Evolutionary conservation across 2,113 vertebrate species (phyloP).

Genomic region (Oncorhynchus kisutch): DNA sequence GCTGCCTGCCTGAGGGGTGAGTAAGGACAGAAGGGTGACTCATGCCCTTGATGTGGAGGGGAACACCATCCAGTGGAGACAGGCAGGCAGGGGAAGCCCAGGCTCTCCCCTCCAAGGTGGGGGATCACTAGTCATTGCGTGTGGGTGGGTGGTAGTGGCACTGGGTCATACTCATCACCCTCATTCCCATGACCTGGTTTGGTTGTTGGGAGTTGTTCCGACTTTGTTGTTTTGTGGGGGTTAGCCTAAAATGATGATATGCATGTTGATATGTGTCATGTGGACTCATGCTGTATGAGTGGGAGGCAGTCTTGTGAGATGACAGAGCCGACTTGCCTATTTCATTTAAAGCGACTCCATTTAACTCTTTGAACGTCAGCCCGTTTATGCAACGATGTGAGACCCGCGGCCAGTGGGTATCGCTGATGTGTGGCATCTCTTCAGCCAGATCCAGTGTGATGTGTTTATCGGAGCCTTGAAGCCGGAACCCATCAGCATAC

Average conservation of each 20-base stretch:
- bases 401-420: slow-evolving; percentile 30
- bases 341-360: slow-evolving; percentile 38
- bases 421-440: neutral
- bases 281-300: neutral
- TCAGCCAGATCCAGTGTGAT: neutral
- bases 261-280: slow-evolving; percentile 38
- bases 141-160: slow-evolving; percentile 27
- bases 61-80: slow-evolving; percentile 32
- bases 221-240: slow-evolving; percentile 16
- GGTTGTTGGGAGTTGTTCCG: slow-evolving; percentile 8
- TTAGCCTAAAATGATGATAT: slow-evolving; percentile 13
- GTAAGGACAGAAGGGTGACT: slow-evolving; percentile 33
- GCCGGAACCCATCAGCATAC: too few relatives aligned
- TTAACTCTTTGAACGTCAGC: slow-evolving; percentile 32
- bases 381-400: slow-evolving; percentile 10
- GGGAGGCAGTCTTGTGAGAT: slow-evolving; percentile 32
- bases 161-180: slow-evolving; percentile 34
- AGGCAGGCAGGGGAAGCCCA: slow-evolving; percentile 51
- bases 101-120: slow-evolving; percentile 14
- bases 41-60: slow-evolving; percentile 30
- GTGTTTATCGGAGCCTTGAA: neutral
- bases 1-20: neutral
- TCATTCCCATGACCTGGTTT: slow-evolving; percentile 35
- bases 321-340: slow-evolving; percentile 33
- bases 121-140: slow-evolving; percentile 42